Base-by-base conservation (phyloP, 35 echinoderm and acorn worm species). In the Chiridota heheva region DNA sequence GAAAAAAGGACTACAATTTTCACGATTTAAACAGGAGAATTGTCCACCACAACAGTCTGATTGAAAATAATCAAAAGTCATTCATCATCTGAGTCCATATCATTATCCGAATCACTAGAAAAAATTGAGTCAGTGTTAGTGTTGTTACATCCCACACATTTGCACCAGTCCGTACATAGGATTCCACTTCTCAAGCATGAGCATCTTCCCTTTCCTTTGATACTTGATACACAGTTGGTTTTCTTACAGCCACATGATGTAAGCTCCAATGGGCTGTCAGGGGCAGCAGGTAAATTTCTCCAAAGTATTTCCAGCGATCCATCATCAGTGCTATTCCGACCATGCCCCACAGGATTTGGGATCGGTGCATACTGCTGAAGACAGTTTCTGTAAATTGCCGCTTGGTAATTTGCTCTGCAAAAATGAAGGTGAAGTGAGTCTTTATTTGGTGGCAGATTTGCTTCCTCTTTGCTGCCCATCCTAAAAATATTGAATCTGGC, bases 281-380 rank as follows among this genome's bases (percentile, higher is more conserved):
- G 72, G 32, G 72, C 72, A 39, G 72, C 45, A 32, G 72, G 26
- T 33, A 76, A 58, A 40, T 17, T 40, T 60, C 58, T 20, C 44
- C 42, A 17, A 28, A 84, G 63, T 22, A 78, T 78, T 7, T 2
- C 35, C 2, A 78, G 55, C 1, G 25, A 15, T 16, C 33, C 58
- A 5, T 62, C 75, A 38, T 60, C 55, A 49, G 62, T n/a, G n/a
- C n/a, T 78, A 32, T 78, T 78, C 75, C 75, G 62, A 1, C 53
- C 75, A 78, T 78, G 36, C 10, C 57, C 56, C 6, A 78, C 75
- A 58, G 75, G 35, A 40, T 49, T 60, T 78, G 75, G 75, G 12
- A 78, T 40, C 38, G 8, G 18, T 60, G 36, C 51, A 41, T 16
- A 36, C 53, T 78, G 32, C 2, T 2, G 18, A 7, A 78, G 36